Evolutionary conservation across 1,140 invertebrate species (phyloP), one percentile per base, ranked within the genome.

Genomic region (Eulimnadia texana): DNA sequence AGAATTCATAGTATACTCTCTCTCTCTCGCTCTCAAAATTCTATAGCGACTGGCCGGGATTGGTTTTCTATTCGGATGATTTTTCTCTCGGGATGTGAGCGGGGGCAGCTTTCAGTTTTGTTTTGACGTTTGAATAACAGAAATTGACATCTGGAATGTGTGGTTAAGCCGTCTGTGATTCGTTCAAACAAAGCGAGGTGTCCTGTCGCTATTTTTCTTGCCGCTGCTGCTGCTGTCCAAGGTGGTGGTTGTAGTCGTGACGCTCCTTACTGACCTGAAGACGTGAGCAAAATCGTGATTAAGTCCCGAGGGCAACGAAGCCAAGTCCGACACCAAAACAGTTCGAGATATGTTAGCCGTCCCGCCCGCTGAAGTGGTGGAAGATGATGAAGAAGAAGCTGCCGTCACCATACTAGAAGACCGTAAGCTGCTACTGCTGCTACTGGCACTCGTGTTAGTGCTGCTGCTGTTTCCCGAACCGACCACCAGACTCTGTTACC

Each of bases 221-320:
- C 50, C 19, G 11, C 9, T 19, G 50, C 50, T 52, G 23, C 20
- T 52, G 23, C 50, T 52, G 29, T 27, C 33, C 27, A 29, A 57
- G 55, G 55, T 57, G 2, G 55, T 57, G 6, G 55, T 57, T 10
- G 55, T 29, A 13, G 55, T 16, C 10, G 55, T 29, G 28, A 57
- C 55, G 28, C 55, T 57, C 25, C 16, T 28, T 20, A 57, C 55
- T 20, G 33, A 27, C 50, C 55, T 33, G 55, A 57, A 57, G 55
- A 57, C 55, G 28, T 57, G 55, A 57, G 55, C 55, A 57, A 57
- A 57, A 29, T 57, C 55, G 55, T 57, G 55, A 33, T 27, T 57
- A 20, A 57, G 28, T 57, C 55, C 55, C 24, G 33, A 27, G 11
- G 55, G 55, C 25, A 57, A 20, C 20, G 55, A 27, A 2, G 55